Evolutionary conservation across 2,888 invertebrate genomes (phyloP), one percentile per base, ranked within the genome.

Genomic region (Pyrrhia umbra): DNA sequence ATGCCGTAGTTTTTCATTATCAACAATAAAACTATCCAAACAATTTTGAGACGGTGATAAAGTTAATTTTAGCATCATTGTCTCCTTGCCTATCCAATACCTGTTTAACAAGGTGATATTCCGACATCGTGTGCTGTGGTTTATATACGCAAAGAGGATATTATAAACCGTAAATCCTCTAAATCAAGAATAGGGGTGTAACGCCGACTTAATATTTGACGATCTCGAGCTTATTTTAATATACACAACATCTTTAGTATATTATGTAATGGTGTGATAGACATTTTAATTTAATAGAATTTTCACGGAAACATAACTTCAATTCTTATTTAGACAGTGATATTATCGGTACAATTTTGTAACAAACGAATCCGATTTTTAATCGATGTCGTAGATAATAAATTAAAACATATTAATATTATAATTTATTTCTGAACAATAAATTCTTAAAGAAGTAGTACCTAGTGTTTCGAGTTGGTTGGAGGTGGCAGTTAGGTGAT

Each of bases 71-170:
- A 16, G n/a, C 15, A 8, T 27, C 16, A 4, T 45, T 39, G 15
- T 10, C 63, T 76, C 67, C 30, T 34, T 4, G 61, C 8, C 66
- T 70, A 72, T 23, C 4, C 46, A 66, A 46, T 56, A 75, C 67
- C 61, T 74, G 67, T 60, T 70, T 76, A n/a, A 67, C 59, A 47
- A 45, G 40, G 58, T 61, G 56, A 77, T 61, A 77, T 63, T 60
- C 60, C 52, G 37, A 30, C 61, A 42, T 59, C 47, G 67, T 57
- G 34, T 60, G 47, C 59, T 47, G 43, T 42, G 70, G 63, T 67
- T 64, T 61, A 54, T 58, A 61, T 77, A 58, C 55, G 71, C 56
- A 64, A 68, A 75, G 75, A 54, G 63, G 64, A 70, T 63, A 74
- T n/a, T 59, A 61, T 62, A 64, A 57, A 66, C 60, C 64, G 64